These are phyloP conservation scores for Charanyca ferruginea DNA, from an alignment of 2,888 invertebrate genomes.

Conservation along the genomic window DNA sequence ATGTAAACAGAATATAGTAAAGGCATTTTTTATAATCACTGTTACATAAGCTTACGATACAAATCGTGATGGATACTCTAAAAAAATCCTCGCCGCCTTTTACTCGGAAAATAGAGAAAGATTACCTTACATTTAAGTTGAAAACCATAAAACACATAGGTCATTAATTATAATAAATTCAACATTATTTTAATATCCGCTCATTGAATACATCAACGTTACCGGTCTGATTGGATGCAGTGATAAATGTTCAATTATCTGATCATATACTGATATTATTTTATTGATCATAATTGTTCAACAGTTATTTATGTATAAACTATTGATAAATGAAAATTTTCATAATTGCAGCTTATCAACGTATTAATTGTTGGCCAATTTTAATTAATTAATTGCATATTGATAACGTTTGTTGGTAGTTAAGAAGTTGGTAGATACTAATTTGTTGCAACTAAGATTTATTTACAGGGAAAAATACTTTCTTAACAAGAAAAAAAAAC, in stretches of 20 bases:
- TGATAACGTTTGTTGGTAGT: conserved; percentile 9
- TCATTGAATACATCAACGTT: conserved; percentile 52
- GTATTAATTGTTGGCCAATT: conserved; percentile 32
- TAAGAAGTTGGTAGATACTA: background rate
- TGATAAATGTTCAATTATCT: conserved; percentile 60
- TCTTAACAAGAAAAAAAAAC: background rate
- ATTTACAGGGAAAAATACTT: background rate
- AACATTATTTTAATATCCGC: conserved; percentile 32
- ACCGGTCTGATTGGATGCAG: conserved; percentile 38
- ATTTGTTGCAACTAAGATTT: background rate
- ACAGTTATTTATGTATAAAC: conserved; percentile 35
- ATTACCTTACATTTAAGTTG: background rate
- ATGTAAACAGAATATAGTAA: background rate
- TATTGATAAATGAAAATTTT: conserved; percentile 43
- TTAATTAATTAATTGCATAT: conserved; percentile 36
- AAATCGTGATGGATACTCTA: background rate
- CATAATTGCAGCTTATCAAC: conserved; percentile 52
- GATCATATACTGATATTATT: conserved; percentile 46
- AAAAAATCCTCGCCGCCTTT: background rate
- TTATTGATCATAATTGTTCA: conserved; percentile 48
- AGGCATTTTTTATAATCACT: background rate
- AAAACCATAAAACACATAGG: conserved; percentile 8
- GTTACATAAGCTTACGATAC: background rate
- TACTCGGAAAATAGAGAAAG: background rate
- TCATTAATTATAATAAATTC: conserved; percentile 38